phyloP scores from a whole-genome alignment of 2,888 invertebrate genomes.

The Seira sanloemensis region DNA sequence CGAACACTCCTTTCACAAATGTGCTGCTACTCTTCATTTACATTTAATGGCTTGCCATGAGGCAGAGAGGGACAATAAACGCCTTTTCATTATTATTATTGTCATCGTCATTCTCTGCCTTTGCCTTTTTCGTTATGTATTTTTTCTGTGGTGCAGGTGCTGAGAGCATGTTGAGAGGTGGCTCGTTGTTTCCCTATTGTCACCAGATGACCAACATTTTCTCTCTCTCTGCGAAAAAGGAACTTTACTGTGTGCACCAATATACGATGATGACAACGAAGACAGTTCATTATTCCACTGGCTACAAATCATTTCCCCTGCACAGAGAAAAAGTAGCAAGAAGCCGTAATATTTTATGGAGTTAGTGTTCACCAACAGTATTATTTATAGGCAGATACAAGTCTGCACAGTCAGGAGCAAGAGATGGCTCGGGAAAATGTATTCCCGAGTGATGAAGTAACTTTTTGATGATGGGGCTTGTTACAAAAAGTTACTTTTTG shows the following conservation, averaged over 20 bases:
- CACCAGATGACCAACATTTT: constrained; percentile 63
- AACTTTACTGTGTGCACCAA: too few relatives aligned
- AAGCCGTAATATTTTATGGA: not conserved
- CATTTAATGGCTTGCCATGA: constrained; percentile 30
- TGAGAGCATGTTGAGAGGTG: constrained; percentile 69
- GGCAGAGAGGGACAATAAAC: not conserved
- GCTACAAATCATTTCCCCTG: constrained; percentile 61
- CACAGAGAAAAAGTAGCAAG: not conserved
- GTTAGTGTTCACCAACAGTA: not conserved
- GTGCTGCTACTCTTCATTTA: constrained; percentile 12
- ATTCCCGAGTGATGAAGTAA: not conserved
- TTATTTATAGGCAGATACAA: not conserved
- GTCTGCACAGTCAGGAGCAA: too few relatives aligned
- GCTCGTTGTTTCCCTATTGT: constrained; percentile 58
- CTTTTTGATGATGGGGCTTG: not conserved
- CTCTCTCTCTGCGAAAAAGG: too few relatives aligned
- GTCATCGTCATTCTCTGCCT: constrained; percentile 16
- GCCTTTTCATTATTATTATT: not conserved
- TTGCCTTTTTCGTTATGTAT: constrained; percentile 56
- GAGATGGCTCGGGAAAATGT: too few relatives aligned
- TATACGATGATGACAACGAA: constrained; percentile 57
- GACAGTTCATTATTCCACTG: constrained; percentile 63
- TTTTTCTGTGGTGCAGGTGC: constrained; percentile 71
- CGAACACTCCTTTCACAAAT: constrained; percentile 42
- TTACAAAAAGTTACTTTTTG: not conserved